Evolutionary conservation across 1,140 invertebrate species (phyloP).

Genomic region (Anoplophora glabripennis): DNA sequence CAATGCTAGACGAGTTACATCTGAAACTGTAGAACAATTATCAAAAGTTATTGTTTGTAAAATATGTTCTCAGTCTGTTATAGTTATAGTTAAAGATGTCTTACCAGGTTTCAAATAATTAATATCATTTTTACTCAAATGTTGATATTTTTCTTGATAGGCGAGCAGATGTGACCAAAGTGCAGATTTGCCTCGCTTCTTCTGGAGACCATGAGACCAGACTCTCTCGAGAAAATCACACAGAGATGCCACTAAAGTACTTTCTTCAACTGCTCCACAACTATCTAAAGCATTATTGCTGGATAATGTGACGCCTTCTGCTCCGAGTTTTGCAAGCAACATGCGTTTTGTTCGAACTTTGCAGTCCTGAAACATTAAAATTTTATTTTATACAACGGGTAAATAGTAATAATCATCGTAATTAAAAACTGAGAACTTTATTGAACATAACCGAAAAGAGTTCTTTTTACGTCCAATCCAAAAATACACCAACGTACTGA

Average conservation of each 20-base stretch:
- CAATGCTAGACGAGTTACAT: slow-evolving; percentile 74
- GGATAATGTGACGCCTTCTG: slow-evolving; percentile 80
- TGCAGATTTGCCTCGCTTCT: slow-evolving; percentile 93
- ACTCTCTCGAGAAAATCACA: slow-evolving; percentile 97
- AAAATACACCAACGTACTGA: background rate
- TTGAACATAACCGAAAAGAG: too few species aligned
- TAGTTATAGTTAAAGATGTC: background rate
- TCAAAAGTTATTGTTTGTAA: too few species aligned
- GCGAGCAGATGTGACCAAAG: slow-evolving; percentile 90
- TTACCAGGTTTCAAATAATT: slow-evolving; percentile 81
- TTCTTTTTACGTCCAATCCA: too few species aligned
- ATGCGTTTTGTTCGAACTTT: slow-evolving; percentile 95
- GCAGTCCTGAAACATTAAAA: slow-evolving; percentile 64
- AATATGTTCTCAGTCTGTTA: too few species aligned
- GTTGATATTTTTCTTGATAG: slow-evolving; percentile 85
- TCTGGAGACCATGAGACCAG: slow-evolving; percentile 96
- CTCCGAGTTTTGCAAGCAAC: slow-evolving; percentile 96
- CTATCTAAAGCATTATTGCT: slow-evolving; percentile 59
- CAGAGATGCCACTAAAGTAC: slow-evolving; percentile 93
- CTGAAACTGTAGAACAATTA: slow-evolving; percentile 49
- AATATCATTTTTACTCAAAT: slow-evolving; percentile 72
- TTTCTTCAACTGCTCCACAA: slow-evolving; percentile 84
- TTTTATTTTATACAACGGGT: background rate
- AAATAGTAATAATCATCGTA: too few species aligned
- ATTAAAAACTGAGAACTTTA: too few species aligned